Evolutionary conservation across 2,113 vertebrate genomes (phyloP), one percentile per base, ranked within the genome.

Genomic region (Microtus ochrogaster): DNA sequence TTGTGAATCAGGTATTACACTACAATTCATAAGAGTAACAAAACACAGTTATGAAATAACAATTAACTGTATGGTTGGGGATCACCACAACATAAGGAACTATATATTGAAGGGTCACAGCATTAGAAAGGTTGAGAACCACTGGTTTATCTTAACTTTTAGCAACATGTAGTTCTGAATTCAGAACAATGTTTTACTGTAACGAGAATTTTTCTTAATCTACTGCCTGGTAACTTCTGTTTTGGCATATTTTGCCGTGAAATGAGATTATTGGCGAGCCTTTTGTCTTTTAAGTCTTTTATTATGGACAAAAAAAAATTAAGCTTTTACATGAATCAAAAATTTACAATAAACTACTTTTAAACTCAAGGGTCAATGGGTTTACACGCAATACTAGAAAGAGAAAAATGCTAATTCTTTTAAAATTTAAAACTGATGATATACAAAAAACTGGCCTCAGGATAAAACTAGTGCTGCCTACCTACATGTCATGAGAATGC

Each of bases 271-370:
- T 52, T 8, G 83, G 41, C 19, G 82, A 68, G 2, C 11, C 33
- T 72, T 77, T 41, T 28, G 22, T 55, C 81, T 88, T n/a, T 39
- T 2, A 65, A 49, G 61, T 95, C 24, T 89, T 93, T 95, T 39
- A 73, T 58, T 72, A 28, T 30, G 19, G 28, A 89, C 44, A 52
- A 39, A 52, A 39, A 52, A 39, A 82, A n/a, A 94, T 6, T 8
- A 86, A 36, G 24, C n/a, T 94, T 91, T 91, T 88, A 74, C 55
- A 63, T 28, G 49, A n/a, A 90, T 78, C 66, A 94, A 22, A 90
- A 44, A 41, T 30, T 92, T 83, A 79, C 44, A 79, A 39, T 58
- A 36, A 73, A 73, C 70, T 72, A 70, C 36, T 21, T 39, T 39
- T 39, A 39, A 36, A 70, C n/a, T 39, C 7, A 19, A 72, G 70